Conservation (phyloP, 2,888 invertebrate genomes). For the Amiota minor region DNA sequence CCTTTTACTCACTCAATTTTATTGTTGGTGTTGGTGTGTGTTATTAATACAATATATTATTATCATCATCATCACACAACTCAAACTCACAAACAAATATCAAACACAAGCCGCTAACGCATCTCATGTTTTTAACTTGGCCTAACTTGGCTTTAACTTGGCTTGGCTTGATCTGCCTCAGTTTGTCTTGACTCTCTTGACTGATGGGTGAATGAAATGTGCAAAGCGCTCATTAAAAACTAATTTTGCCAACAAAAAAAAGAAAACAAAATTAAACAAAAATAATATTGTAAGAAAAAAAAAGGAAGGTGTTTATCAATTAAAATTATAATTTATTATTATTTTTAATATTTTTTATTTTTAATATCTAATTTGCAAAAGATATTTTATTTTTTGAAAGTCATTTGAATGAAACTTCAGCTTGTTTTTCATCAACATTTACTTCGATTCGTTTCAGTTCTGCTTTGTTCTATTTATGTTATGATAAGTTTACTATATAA, state of each 20-base stretch:
- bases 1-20: conserved; percentile 18
- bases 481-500: no score
- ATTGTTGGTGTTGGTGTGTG: conserved; percentile 34
- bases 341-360: conserved; percentile 43
- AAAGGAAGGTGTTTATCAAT: conserved; percentile 62
- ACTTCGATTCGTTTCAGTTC: no score
- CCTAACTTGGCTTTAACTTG: background rate
- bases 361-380: conserved; percentile 2
- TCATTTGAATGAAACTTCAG: background rate
- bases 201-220: conserved; percentile 19
- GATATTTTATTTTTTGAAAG: background rate
- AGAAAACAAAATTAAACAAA: conserved; percentile 42
- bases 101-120: conserved; percentile 10
- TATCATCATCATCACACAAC: background rate
- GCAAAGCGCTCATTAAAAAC: conserved; percentile 64
- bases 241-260: conserved; percentile 51
- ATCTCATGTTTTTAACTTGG: background rate
- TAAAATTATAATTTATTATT: conserved; percentile 58
- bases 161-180: background rate
- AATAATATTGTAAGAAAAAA: no score
- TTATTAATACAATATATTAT: conserved; percentile 50
- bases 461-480: no score
- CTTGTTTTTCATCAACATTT: no score
- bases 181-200: background rate
- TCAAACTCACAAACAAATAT: background rate